Conservation (phyloP, 2,888 invertebrate species). For the Plagodis dolabraria region DNA sequence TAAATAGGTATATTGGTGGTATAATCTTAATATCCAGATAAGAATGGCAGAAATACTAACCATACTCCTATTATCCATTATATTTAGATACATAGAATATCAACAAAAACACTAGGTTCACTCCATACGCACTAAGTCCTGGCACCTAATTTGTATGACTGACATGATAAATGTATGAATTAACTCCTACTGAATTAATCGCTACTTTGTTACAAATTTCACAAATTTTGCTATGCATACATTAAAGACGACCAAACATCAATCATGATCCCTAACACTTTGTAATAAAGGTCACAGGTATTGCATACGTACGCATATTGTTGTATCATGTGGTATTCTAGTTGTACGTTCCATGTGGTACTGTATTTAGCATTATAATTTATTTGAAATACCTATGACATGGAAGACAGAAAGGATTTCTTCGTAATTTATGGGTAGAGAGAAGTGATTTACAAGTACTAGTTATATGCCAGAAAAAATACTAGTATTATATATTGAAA, state of each 20-base stretch:
- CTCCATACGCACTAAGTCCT: conserved; percentile 33
- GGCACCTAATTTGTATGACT: conserved; percentile 48
- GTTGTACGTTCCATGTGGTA: conserved; percentile 23
- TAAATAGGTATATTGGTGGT: no score
- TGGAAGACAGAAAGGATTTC: conserved; percentile 17
- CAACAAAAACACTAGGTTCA: no score
- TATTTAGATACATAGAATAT: no score
- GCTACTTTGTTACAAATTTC: conserved; percentile 46
- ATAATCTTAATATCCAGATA: no score
- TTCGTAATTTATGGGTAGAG: conserved; percentile 6
- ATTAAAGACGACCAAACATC: background rate
- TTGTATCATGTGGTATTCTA: conserved; percentile 16
- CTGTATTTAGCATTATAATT: conserved; percentile 32
- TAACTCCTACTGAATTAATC: conserved; percentile 49
- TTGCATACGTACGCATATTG: background rate
- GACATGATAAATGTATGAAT: conserved; percentile 46
- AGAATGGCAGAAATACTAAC: no score
- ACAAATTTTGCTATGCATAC: conserved; percentile 15
- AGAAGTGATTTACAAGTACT: background rate
- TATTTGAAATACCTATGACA: conserved; percentile 31
- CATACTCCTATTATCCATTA: no score
- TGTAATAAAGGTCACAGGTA: background rate
- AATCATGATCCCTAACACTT: conserved; percentile 12
- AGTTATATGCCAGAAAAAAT: no score
- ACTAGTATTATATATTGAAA: no score